Base-by-base conservation (phyloP, 2,888 invertebrate genomes). In the Hanleya hanleyi region DNA sequence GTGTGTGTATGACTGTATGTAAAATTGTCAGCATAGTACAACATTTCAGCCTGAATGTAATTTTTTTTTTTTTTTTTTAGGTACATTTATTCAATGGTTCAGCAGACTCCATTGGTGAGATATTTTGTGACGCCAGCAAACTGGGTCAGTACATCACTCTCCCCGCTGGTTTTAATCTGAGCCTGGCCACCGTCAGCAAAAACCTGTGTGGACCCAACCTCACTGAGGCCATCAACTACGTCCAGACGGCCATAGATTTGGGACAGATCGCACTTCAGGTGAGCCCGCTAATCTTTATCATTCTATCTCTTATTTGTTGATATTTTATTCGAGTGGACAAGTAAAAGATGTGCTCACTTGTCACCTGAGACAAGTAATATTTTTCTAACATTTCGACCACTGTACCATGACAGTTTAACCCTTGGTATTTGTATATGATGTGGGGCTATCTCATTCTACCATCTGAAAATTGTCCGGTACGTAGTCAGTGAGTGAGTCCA, bases 11-110 rank as follows among this genome's bases (percentile, higher is more conserved):
- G 32, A 38, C 9, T 66, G 32, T 33, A 5, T 18, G 7, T 3
- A 1, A 26, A 49, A 15, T 15, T 47, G 0, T n/a, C n/a, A n/a
- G n/a, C n/a, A n/a, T n/a, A n/a, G n/a, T 32, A 9, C 18, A 22
- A 61, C 26, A 50, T 35, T 29, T 29, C 36, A 62, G 32, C 15
- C 33, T n/a, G n/a, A n/a, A n/a, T n/a, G n/a, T n/a, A n/a, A n/a
- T n/a, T n/a, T n/a, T n/a, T 38, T 33, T 47, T 37, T 67, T 61
- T 33, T 57, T 22, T 15, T 65, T 74, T 33, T 70, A 82, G 82
- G 38, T 66, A 0, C 12, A 29, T 1, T 71, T 81, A 64, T 57
- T 79, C 9, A 77, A 77, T 49, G 38, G 74, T 18, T 69, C 80
- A 15, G 75, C 77, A 15, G 67, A 74, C 0, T 71, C 75, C 18